Percentiles rank a stretch among this genome's conserved stretches.
Evolutionary conservation across 1,140 invertebrate species (phyloP).

Genomic region (Drosophila insularis): DNA sequence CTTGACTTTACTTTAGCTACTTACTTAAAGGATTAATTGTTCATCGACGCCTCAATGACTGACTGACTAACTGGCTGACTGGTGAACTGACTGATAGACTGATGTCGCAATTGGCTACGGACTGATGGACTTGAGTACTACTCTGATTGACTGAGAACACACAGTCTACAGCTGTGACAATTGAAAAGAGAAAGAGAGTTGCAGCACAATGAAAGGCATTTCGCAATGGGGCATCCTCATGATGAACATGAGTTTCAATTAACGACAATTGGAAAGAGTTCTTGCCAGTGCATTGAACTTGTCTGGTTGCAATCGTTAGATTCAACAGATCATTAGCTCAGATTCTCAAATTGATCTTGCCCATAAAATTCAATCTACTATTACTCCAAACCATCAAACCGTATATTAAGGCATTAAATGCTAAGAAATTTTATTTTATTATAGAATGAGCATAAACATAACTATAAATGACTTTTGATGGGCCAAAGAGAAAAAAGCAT

Average conservation of each 20-base stretch:
- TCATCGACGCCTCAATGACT: constrained; percentile 29
- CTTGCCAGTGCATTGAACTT: constrained; percentile 37
- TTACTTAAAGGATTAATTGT: constrained; percentile 69
- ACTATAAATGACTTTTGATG: constrained; percentile 4
- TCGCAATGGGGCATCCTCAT: constrained; percentile 3
- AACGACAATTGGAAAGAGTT: constrained; percentile 31
- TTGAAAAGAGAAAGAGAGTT: constrained; percentile 11
- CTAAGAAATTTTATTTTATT: constrained; percentile 29
- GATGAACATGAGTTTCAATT: constrained; percentile 46
- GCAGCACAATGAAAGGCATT: background rate
- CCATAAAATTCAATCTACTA: constrained; percentile 27
- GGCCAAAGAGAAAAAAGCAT: background rate
- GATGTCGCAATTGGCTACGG: background rate
- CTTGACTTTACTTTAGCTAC: constrained; percentile 24
- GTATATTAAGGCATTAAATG: constrained; percentile 25
- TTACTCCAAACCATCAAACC: background rate
- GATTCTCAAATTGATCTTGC: constrained; percentile 41
- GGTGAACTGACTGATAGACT: constrained; percentile 37
- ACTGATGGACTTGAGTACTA: background rate
- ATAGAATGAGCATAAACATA: background rate
- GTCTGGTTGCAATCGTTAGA: background rate
- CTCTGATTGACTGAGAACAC: background rate
- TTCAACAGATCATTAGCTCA: constrained; percentile 22
- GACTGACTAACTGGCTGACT: background rate
- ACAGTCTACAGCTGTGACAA: constrained; percentile 22